Evolutionary conservation across 2,888 invertebrate genomes (phyloP).

Genomic region (Camponotus fellah): DNA sequence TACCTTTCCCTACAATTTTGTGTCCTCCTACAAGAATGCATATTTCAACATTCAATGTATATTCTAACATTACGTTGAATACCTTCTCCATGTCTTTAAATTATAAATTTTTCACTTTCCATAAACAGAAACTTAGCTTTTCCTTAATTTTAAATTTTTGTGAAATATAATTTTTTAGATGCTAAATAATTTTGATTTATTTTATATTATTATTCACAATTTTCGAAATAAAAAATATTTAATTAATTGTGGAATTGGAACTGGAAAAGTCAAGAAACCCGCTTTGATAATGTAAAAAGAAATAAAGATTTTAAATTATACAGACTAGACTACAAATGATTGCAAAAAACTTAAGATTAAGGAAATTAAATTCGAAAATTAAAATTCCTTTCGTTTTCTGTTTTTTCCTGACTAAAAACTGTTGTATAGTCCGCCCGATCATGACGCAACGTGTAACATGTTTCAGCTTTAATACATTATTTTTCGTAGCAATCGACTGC

Average conservation of each 20-base stretch:
- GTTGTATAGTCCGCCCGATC: not conserved
- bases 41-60: slow-evolving; percentile 31
- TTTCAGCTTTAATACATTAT: slow-evolving; percentile 48
- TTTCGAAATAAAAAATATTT: not conserved
- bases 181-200: not conserved
- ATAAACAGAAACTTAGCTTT: not conserved
- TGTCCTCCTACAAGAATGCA: slow-evolving; percentile 33
- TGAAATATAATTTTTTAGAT: not conserved
- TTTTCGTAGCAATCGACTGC: slow-evolving; percentile 50
- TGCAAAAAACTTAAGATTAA: not conserved
- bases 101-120: slow-evolving; percentile 36
- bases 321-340: not conserved
- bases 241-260: not conserved
- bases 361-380: not conserved
- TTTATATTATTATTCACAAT: not conserved
- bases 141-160: not conserved
- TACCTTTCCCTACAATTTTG: slow-evolving; percentile 44
- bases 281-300: not conserved
- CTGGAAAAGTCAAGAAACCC: not conserved
- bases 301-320: not conserved
- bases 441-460: slow-evolving; percentile 37
- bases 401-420: slow-evolving; percentile 21
- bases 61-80: slow-evolving; percentile 44
- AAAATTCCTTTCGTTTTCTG: slow-evolving; percentile 27
- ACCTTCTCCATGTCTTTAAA: not conserved